Percentiles rank a stretch among this genome's conserved stretches.
phyloP scores from a whole-genome alignment of 64 coral and sea anemone genomes.

The Actinia tenebrosa region DNA sequence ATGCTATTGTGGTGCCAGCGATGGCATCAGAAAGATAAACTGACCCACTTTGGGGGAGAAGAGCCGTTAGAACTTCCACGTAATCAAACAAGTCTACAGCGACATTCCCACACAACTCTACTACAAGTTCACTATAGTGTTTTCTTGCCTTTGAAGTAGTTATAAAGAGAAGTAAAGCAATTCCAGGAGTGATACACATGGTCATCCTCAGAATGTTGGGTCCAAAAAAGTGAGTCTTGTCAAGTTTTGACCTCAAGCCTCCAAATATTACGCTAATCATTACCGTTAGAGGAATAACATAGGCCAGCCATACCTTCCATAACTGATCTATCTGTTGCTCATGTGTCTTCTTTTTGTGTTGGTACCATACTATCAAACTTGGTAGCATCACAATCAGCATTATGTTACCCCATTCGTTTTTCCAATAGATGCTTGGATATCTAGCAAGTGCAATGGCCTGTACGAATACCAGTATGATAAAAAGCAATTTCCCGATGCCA shows the following conservation, averaged over 20 bases:
- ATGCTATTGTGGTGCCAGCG: slow-evolving; percentile 21
- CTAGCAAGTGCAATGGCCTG: not conserved
- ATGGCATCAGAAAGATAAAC: not conserved
- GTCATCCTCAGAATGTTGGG: slow-evolving; percentile 45
- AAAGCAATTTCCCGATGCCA: not conserved
- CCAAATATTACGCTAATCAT: slow-evolving; percentile 10
- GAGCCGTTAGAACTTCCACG: slow-evolving; percentile 32
- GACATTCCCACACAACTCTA: not conserved
- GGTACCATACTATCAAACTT: not conserved
- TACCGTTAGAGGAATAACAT: not conserved
- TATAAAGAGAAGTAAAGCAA: slow-evolving; percentile 37
- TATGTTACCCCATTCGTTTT: not conserved
- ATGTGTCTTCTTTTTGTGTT: not conserved
- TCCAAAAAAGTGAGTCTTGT: slow-evolving; percentile 26
- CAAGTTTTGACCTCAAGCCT: slow-evolving; percentile 10
- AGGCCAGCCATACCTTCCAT: slow-evolving; percentile 7
- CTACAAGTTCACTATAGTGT: not conserved
- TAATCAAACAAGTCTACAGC: slow-evolving; percentile 50
- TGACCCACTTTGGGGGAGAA: slow-evolving; percentile 18
- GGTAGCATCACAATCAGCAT: not conserved
- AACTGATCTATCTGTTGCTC: not conserved
- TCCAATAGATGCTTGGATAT: slow-evolving; percentile 8
- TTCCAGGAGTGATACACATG: slow-evolving; percentile 17
- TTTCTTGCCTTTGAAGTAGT: not conserved
- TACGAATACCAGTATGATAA: not conserved